These are phyloP conservation scores for Perdita meconis DNA, from an alignment of 2,888 invertebrate species.

Conservation along the genomic window DNA sequence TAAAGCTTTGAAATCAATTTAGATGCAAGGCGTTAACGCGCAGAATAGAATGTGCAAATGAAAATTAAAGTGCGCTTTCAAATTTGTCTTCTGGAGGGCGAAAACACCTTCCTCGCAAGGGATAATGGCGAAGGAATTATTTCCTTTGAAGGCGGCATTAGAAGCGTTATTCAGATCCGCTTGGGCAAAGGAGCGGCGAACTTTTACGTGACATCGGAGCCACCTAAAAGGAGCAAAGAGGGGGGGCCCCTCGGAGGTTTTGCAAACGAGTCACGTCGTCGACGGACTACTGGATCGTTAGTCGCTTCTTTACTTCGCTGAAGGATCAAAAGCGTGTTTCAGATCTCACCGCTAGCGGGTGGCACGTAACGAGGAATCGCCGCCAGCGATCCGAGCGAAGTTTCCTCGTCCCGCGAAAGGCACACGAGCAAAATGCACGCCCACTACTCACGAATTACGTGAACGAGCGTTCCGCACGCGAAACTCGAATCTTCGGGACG, in stretches of 20 bases:
- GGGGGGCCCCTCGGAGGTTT: slow-evolving; percentile 12
- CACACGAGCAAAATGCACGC: slow-evolving; percentile 48
- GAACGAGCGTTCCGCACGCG: slow-evolving; percentile 48
- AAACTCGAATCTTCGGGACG: slow-evolving; percentile 44
- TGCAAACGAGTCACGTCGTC: slow-evolving; percentile 58
- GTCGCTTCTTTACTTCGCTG: slow-evolving; percentile 46
- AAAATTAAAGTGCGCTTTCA: background rate
- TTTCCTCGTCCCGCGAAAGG: slow-evolving; percentile 32
- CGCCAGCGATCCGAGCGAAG: slow-evolving; percentile 44
- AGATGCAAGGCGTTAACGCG: too few relatives aligned
- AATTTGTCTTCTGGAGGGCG: background rate
- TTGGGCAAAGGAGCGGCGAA: slow-evolving; percentile 23
- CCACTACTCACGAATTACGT: slow-evolving; percentile 54
- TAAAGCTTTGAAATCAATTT: too few relatives aligned
- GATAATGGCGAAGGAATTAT: slow-evolving; percentile 40
- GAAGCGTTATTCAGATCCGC: slow-evolving; percentile 52
- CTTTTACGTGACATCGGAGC: slow-evolving; percentile 35
- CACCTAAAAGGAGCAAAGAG: slow-evolving; percentile 17
- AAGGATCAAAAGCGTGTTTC: slow-evolving; percentile 54
- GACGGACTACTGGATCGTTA: slow-evolving; percentile 58
- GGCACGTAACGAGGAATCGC: slow-evolving; percentile 64
- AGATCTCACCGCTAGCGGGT: slow-evolving; percentile 59
- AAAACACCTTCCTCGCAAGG: background rate
- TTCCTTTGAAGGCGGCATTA: slow-evolving; percentile 41
- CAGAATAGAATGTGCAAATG: background rate